These are phyloP conservation scores for Microctonus aethiopoides DNA, from an alignment of 2,888 invertebrate genomes.

Conservation along the genomic window DNA sequence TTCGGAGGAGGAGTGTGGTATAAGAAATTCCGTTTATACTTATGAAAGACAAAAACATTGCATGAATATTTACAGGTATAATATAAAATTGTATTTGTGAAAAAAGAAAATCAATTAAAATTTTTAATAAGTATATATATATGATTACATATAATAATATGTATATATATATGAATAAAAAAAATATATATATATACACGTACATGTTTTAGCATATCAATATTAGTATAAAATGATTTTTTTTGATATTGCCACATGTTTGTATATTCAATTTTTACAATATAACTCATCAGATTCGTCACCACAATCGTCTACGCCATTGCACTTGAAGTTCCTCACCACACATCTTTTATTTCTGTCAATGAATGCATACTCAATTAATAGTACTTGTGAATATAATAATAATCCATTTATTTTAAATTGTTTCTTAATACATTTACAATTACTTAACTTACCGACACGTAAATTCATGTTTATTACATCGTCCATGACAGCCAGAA, in stretches of 20 bases:
- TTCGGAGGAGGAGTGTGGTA: not conserved
- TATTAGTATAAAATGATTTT: too few relatives aligned
- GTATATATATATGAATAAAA: too few relatives aligned
- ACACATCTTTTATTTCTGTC: conserved; percentile 76
- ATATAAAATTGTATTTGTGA: not conserved
- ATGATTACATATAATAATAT: not conserved
- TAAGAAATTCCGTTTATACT: not conserved
- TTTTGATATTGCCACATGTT: not conserved
- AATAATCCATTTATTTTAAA: too few relatives aligned
- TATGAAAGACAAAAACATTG: not conserved
- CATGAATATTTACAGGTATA: not conserved
- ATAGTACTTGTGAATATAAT: too few relatives aligned
- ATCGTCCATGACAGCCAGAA: conserved; percentile 68
- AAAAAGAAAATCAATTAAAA: not conserved
- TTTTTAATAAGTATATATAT: not conserved
- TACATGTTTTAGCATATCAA: not conserved
- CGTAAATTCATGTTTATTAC: conserved; percentile 64
- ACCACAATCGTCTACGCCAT: conserved; percentile 75
- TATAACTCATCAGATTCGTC: conserved; percentile 77
- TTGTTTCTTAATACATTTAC: not conserved
- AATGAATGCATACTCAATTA: too few relatives aligned
- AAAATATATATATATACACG: too few relatives aligned
- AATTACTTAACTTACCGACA: conserved; percentile 57
- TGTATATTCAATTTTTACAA: conserved; percentile 52
- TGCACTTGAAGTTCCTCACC: conserved; percentile 72